Evolutionary conservation across 2,113 vertebrate species (phyloP).

Genomic region (Symphodus melops): DNA sequence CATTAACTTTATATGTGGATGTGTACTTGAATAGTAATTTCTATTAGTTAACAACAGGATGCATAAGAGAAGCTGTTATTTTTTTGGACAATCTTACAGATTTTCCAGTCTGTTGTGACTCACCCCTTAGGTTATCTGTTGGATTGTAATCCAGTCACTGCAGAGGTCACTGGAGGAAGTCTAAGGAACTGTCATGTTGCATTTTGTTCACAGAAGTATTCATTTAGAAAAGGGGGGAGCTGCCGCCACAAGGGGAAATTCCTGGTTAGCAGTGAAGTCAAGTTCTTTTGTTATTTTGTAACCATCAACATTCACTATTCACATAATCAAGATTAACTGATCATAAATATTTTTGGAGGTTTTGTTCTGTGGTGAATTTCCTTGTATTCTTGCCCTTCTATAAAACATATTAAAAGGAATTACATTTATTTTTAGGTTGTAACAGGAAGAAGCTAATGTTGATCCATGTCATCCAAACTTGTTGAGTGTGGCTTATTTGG

Average conservation of each 20-base stretch:
- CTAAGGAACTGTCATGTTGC: conserved; percentile 30
- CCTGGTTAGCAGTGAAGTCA: conserved; percentile 18
- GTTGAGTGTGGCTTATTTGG: too few species aligned
- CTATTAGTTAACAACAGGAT: neutral
- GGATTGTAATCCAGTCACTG: conserved; percentile 5
- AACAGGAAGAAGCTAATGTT: neutral
- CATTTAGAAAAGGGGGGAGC: conserved; percentile 46
- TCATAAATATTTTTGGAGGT: too few species aligned
- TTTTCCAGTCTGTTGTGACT: conserved; percentile 3
- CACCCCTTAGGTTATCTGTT: conserved; percentile 4
- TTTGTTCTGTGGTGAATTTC: too few species aligned
- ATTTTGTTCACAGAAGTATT: conserved; percentile 38
- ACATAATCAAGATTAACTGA: neutral
- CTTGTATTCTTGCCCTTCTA: neutral
- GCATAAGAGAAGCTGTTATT: neutral
- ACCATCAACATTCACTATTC: neutral
- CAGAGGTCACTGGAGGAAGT: conserved; percentile 27
- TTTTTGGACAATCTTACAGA: neutral
- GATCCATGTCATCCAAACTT: neutral
- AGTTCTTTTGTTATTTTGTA: neutral
- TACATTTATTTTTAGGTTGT: neutral
- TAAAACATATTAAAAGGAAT: neutral
- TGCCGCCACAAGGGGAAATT: conserved; percentile 6
- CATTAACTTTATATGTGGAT: neutral
- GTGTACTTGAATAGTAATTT: neutral